Evolutionary conservation across 2,888 invertebrate species (phyloP).

Genomic region (Parnassius glacialis): DNA sequence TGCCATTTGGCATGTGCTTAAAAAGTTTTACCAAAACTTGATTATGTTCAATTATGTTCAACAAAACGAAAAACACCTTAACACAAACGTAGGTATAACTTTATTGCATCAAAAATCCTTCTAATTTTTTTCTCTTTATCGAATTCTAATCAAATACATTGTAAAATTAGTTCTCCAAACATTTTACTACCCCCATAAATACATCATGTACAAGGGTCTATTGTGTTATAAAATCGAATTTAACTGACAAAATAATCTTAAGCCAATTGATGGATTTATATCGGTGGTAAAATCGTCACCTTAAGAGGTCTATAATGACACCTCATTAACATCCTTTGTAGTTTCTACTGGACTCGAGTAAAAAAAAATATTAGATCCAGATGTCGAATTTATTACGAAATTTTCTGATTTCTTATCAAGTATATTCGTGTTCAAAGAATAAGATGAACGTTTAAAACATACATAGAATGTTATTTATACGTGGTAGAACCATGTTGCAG

Average conservation of each 20-base stretch:
- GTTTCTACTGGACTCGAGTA: conserved; percentile 42
- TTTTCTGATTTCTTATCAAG: background rate
- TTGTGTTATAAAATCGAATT: conserved; percentile 47
- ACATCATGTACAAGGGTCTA: conserved; percentile 47
- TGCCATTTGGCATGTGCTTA: conserved; percentile 61
- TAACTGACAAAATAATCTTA: conserved; percentile 58
- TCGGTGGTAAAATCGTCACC: conserved; percentile 60
- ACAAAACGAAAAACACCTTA: conserved; percentile 43
- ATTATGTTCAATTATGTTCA: conserved; percentile 42
- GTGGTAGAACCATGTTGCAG: too few relatives aligned
- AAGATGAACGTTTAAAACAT: too few relatives aligned
- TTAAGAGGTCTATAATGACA: conserved; percentile 56
- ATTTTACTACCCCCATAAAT: conserved; percentile 55
- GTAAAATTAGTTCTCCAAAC: conserved; percentile 30
- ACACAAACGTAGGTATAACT: too few relatives aligned
- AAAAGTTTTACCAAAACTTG: conserved; percentile 54
- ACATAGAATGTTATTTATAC: too few relatives aligned
- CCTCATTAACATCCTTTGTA: conserved; percentile 52
- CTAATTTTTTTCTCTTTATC: background rate
- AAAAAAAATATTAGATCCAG: conserved; percentile 12
- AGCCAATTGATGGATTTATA: conserved; percentile 60
- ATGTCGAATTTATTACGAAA: conserved; percentile 8
- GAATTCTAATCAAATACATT: conserved; percentile 15
- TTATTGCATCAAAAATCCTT: too few relatives aligned
- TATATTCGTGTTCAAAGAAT: too few relatives aligned